These are phyloP conservation scores for Neofelis nebulosa DNA, from an alignment of 2,113 vertebrate genomes.

Conservation along the genomic window DNA sequence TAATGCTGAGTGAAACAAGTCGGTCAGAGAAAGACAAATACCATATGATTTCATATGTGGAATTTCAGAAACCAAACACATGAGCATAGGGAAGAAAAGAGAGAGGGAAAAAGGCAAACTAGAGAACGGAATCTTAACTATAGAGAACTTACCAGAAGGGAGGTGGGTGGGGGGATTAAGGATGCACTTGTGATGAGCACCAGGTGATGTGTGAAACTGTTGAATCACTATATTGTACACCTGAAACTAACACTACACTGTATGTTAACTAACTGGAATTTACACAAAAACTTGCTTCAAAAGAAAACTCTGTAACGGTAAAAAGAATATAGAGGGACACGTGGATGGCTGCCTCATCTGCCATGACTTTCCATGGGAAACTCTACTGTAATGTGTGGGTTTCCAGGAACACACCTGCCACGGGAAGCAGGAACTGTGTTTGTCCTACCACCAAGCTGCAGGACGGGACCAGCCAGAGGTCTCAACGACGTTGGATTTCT, in stretches of 20 bases:
- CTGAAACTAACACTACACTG: not conserved
- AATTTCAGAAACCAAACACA: not conserved
- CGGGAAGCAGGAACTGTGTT: fast-evolving
- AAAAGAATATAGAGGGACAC: fast-evolving
- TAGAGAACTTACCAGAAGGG: too few species aligned
- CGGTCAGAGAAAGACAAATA: too few species aligned
- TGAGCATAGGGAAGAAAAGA: not conserved
- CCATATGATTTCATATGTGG: too few species aligned
- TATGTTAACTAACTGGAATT: not conserved
- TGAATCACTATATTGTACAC: not conserved
- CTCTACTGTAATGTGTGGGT: not conserved
- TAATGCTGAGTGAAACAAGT: too few species aligned
- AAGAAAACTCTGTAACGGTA: not conserved
- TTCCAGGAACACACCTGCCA: not conserved
- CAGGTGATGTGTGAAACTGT: not conserved
- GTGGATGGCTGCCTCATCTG: fast-evolving
- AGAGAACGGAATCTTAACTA: not conserved
- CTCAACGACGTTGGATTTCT: fast-evolving
- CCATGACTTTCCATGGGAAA: not conserved
- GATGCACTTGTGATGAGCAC: too few species aligned
- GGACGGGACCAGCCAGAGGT: too few species aligned
- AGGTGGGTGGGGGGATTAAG: not conserved
- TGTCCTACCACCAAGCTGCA: not conserved
- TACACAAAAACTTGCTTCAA: not conserved
- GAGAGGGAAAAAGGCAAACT: too few species aligned